These are phyloP conservation scores for Neodontobutis hainanensis DNA, from an alignment of 2,113 vertebrate species.

Conservation along the genomic window DNA sequence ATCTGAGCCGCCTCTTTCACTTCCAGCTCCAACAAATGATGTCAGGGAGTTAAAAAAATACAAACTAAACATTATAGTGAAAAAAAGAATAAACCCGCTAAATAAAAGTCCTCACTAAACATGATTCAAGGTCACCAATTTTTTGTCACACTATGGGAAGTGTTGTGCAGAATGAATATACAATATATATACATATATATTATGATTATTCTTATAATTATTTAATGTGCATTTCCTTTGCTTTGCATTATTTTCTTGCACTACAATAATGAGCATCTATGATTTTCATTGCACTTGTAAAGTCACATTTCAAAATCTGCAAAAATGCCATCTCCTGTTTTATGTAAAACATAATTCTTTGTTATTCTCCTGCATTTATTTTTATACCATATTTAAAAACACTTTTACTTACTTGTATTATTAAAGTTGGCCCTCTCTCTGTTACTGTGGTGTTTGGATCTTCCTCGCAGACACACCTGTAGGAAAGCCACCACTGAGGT, in stretches of 20 bases:
- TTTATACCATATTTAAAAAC: conserved; percentile 99
- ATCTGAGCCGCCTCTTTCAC: conserved; percentile 66
- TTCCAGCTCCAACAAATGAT: conserved; percentile 83
- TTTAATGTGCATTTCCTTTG: conserved; percentile 81
- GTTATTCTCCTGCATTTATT: conserved; percentile 95
- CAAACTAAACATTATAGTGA: conserved; percentile 35
- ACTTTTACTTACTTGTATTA: conserved; percentile 96
- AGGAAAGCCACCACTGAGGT: background rate
- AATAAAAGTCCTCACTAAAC: conserved; percentile 64
- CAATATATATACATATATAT: conserved; percentile 66
- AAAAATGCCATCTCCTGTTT: conserved; percentile 73
- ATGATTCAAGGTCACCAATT: conserved; percentile 69
- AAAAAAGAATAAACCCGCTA: conserved; percentile 48
- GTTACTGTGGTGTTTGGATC: conserved; percentile 76
- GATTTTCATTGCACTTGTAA: conserved; percentile 85
- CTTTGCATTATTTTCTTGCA: conserved; percentile 87
- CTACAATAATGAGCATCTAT: conserved; percentile 86
- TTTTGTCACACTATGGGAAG: conserved; percentile 85
- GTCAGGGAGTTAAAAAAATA: conserved; percentile 68
- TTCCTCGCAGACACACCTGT: background rate
- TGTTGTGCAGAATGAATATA: conserved; percentile 79
- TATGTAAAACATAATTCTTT: conserved; percentile 85
- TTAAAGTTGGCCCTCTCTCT: conserved; percentile 87
- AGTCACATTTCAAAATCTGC: conserved; percentile 79
- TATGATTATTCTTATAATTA: conserved; percentile 65